phyloP scores from a whole-genome alignment of 2,797 vertebrate species.

The Tauraco hartlaubi region DNA sequence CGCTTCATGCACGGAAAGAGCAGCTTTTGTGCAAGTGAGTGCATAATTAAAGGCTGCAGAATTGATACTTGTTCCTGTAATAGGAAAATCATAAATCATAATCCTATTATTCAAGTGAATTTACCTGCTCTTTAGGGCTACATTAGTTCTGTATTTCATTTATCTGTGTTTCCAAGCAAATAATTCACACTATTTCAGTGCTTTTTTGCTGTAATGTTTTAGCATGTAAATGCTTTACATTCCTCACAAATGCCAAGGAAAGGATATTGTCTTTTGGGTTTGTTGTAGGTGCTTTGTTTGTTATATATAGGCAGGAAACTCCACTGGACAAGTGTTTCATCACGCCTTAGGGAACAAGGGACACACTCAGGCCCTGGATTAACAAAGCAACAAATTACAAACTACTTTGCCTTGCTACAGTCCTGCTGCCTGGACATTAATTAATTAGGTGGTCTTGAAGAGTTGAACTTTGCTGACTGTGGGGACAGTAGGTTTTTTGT shows the following conservation, averaged over 20 bases:
- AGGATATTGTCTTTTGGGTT: neutral
- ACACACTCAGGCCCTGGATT: neutral
- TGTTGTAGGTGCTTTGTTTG: neutral
- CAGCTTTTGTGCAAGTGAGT: neutral
- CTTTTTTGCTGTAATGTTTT: neutral
- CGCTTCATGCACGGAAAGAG: accelerated
- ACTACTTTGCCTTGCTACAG: neutral
- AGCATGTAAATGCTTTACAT: neutral
- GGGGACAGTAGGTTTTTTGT: neutral
- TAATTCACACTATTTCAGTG: neutral
- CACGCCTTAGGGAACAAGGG: neutral
- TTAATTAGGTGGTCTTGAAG: constrained; percentile 38
- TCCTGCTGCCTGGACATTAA: constrained; percentile 7
- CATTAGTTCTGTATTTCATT: neutral
- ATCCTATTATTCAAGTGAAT: constrained; percentile 33
- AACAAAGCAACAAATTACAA: neutral
- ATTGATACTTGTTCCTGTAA: neutral
- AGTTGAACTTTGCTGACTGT: neutral
- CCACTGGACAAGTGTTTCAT: neutral
- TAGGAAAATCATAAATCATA: constrained; percentile 46
- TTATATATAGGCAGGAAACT: neutral
- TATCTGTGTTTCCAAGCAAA: constrained; percentile 18
- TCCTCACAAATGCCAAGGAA: neutral
- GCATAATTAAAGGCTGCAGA: neutral
- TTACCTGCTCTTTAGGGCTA: constrained; percentile 29